Conservation (phyloP, 35 echinoderm and acorn worm species). For the Apostichopus japonicus region DNA sequence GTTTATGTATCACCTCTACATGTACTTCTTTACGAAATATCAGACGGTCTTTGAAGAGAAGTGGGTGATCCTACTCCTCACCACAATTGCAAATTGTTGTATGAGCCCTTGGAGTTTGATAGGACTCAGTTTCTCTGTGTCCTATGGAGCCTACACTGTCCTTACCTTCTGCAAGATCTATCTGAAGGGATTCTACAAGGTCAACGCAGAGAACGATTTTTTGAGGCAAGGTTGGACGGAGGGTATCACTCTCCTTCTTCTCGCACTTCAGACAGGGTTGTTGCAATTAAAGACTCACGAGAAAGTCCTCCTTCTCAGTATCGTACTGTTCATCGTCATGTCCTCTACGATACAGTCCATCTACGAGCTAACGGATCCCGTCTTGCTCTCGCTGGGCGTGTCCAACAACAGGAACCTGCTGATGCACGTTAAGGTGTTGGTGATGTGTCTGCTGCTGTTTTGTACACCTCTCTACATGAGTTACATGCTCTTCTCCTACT, state of each 20-base stretch:
- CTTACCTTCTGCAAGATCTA: conserved; percentile 90
- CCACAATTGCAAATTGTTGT: conserved; percentile 86
- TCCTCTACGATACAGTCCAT: conserved; percentile 94
- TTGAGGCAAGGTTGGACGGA: conserved; percentile 85
- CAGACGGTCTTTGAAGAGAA: conserved; percentile 63
- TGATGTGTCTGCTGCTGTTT: conserved; percentile 73
- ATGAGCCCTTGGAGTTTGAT: conserved; percentile 95
- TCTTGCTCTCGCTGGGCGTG: conserved; percentile 81
- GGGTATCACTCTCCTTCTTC: conserved; percentile 79
- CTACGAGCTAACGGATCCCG: conserved; percentile 85
- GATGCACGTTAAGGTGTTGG: conserved; percentile 80
- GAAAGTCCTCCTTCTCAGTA: conserved; percentile 81
- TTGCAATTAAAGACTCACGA: conserved; percentile 79
- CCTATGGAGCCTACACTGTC: conserved; percentile 82
- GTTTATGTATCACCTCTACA: conserved; percentile 81
- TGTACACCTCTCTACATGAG: conserved; percentile 80
- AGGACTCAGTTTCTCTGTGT: conserved; percentile 90
- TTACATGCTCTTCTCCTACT: conserved; percentile 70
- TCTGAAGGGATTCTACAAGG: conserved; percentile 74
- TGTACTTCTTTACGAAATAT: conserved; percentile 67
- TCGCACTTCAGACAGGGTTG: conserved; percentile 86
- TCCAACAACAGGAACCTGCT: conserved; percentile 76
- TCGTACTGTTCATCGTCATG: conserved; percentile 88
- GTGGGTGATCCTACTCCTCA: conserved; percentile 73
- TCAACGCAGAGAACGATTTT: conserved; percentile 54